A percentile compares a stretch with the other conserved stretches of the same genome.
Evolutionary conservation across 2,797 vertebrate species (phyloP).

Genomic region (Kryptolebias ocellatus): DNA sequence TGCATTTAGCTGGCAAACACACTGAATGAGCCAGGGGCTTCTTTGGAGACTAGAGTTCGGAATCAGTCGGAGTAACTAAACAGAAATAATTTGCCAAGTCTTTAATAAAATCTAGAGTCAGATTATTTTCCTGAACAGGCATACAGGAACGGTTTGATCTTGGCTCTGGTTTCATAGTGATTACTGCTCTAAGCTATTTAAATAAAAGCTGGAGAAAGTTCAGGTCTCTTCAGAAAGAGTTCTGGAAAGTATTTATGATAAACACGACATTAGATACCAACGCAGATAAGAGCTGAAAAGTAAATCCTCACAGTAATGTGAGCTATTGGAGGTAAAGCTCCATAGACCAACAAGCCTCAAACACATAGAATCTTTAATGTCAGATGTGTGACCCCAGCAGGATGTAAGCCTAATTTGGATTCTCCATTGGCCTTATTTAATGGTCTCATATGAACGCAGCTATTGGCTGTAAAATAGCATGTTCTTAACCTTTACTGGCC

Average conservation of each 20-base stretch:
- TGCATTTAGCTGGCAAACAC: slow-evolving; percentile 50
- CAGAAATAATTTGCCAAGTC: slow-evolving; percentile 27
- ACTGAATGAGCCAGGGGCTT: slow-evolving; percentile 42
- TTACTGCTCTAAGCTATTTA: not conserved
- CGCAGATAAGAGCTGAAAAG: slow-evolving; percentile 20
- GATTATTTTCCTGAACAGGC: slow-evolving; percentile 17
- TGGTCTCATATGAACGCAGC: slow-evolving; percentile 35
- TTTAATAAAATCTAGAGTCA: slow-evolving; percentile 41
- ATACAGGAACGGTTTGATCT: slow-evolving; percentile 17
- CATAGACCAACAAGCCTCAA: not conserved
- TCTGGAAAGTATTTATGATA: too few relatives aligned
- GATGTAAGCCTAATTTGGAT: slow-evolving; percentile 20
- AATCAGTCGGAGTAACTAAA: slow-evolving; percentile 27
- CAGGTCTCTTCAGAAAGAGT: slow-evolving; percentile 20
- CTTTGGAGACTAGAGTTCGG: slow-evolving; percentile 37
- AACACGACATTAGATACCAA: not conserved
- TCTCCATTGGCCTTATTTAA: slow-evolving; percentile 24
- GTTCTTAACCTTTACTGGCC: slow-evolving; percentile 19
- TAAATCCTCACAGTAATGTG: slow-evolving; percentile 33
- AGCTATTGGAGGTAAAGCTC: slow-evolving; percentile 1
- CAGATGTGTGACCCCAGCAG: not conserved
- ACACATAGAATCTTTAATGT: not conserved
- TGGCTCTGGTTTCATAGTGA: slow-evolving; percentile 8
- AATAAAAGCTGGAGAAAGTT: slow-evolving; percentile 12
- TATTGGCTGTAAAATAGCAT: slow-evolving; percentile 42